Percentiles rank a stretch among this genome's conserved stretches.
Conservation (phyloP, 2,888 invertebrate species). For the Ypsolopha scabrella region DNA sequence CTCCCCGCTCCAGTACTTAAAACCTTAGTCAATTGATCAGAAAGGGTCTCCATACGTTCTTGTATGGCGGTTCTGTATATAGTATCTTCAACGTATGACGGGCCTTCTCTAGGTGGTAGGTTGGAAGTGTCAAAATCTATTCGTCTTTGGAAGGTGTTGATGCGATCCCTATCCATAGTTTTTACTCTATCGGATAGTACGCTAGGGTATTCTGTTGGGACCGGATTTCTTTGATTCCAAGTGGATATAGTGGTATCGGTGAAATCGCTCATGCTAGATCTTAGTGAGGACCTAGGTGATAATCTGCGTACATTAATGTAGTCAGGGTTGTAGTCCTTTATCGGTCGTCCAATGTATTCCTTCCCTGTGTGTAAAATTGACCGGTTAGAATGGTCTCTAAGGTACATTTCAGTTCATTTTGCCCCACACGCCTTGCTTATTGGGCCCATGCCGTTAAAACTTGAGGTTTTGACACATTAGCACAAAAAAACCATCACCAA, state of each 20-base stretch:
- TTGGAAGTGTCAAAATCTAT: constrained; percentile 56
- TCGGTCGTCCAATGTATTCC: constrained; percentile 50
- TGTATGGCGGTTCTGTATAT: constrained; percentile 40
- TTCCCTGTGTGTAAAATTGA: constrained; percentile 43
- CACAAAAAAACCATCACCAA: constrained; percentile 33
- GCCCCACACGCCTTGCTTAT: constrained; percentile 22
- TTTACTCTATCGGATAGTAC: constrained; percentile 55
- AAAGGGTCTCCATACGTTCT: constrained; percentile 50
- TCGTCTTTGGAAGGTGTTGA: constrained; percentile 40
- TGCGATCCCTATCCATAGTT: constrained; percentile 41
- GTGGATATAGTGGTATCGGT: constrained; percentile 64
- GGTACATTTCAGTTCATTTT: constrained; percentile 67
- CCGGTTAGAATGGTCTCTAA: constrained; percentile 11
- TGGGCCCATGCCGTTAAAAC: constrained; percentile 38
- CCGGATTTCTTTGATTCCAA: constrained; percentile 51
- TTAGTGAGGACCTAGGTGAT: constrained; percentile 55
- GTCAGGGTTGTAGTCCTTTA: constrained; percentile 61
- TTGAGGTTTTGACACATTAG: constrained; percentile 11
- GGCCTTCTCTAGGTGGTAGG: constrained; percentile 30
- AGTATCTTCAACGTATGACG: constrained; percentile 42
- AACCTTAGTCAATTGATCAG: constrained; percentile 57
- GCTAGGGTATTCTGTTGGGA: constrained; percentile 48
- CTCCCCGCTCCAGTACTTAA: constrained; percentile 56
- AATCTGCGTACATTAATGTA: constrained; percentile 35
- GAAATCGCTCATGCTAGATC: constrained; percentile 63